phyloP scores from a whole-genome alignment of 2,888 invertebrate species.

The Heliconius cydno region DNA sequence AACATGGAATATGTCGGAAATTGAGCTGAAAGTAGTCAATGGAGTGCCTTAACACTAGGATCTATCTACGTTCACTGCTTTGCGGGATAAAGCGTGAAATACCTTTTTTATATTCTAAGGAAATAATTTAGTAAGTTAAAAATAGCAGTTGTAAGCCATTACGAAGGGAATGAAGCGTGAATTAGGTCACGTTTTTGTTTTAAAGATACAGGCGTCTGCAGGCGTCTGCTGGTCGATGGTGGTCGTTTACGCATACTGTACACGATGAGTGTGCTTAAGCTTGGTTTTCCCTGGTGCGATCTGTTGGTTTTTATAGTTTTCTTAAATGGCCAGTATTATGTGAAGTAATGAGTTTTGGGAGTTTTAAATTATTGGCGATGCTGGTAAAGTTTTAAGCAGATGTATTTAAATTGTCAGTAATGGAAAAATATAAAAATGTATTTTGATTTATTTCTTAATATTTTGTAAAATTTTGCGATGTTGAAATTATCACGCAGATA shows the following conservation, averaged over 20 bases:
- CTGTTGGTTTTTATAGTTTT: not conserved
- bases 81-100: no score
- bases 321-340: not conserved
- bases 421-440: no score
- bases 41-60: not conserved
- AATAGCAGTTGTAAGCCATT: conserved; percentile 45
- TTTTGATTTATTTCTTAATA: no score
- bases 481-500: no score
- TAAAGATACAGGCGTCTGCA: conserved; percentile 49
- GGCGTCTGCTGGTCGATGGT: conserved; percentile 53
- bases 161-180: conserved; percentile 49
- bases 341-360: not conserved
- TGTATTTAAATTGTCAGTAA: not conserved
- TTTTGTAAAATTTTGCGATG: no score
- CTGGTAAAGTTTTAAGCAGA: not conserved
- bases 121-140: conserved; percentile 41
- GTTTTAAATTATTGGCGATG: not conserved
- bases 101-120: not conserved
- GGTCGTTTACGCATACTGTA: conserved; percentile 46
- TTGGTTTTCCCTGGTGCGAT: conserved; percentile 16
- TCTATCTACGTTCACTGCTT: not conserved
- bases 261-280: conserved; percentile 37
- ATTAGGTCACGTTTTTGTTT: conserved; percentile 49
- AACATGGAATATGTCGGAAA: not conserved
- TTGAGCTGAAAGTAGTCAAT: no score